Conservation (phyloP, 2,113 vertebrate genomes). For the Seriola dumerili region DNA sequence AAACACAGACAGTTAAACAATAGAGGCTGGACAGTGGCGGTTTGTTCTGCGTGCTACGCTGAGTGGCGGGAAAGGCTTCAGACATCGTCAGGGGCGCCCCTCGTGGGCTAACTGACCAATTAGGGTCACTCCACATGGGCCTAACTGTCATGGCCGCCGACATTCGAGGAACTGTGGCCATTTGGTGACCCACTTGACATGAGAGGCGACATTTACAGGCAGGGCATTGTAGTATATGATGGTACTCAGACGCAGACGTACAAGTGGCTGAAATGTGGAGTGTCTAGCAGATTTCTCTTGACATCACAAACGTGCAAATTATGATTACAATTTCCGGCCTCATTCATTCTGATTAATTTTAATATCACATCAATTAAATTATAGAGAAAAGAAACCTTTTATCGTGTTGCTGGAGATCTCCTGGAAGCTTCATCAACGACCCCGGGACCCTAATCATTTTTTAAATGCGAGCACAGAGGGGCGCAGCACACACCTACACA, state of each 20-base stretch:
- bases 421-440: slow-evolving; percentile 24
- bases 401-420: slow-evolving; percentile 17
- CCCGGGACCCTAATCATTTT: slow-evolving; percentile 18
- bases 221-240: background rate
- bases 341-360: slow-evolving; percentile 8
- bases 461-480: slow-evolving; percentile 11
- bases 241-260: background rate
- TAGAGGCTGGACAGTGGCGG: slow-evolving; percentile 48
- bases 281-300: background rate
- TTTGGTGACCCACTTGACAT: slow-evolving; percentile 68
- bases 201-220: background rate
- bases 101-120: slow-evolving; percentile 67
- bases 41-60: slow-evolving; percentile 25
- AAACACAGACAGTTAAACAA: slow-evolving; percentile 68
- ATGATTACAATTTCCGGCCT: background rate
- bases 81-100: slow-evolving; percentile 40
- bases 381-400: slow-evolving; percentile 7
- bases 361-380: slow-evolving; percentile 20
- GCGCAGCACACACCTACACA: slow-evolving; percentile 40
- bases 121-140: slow-evolving; percentile 63
- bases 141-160: slow-evolving; percentile 60
- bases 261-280: background rate
- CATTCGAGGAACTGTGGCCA: slow-evolving; percentile 50
- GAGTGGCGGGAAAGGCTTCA: slow-evolving; percentile 20
- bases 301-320: background rate